Evolutionary conservation across 2,113 vertebrate species (phyloP), one percentile per base, ranked within the genome.

Genomic region (Hippocampus guttulatus): DNA sequence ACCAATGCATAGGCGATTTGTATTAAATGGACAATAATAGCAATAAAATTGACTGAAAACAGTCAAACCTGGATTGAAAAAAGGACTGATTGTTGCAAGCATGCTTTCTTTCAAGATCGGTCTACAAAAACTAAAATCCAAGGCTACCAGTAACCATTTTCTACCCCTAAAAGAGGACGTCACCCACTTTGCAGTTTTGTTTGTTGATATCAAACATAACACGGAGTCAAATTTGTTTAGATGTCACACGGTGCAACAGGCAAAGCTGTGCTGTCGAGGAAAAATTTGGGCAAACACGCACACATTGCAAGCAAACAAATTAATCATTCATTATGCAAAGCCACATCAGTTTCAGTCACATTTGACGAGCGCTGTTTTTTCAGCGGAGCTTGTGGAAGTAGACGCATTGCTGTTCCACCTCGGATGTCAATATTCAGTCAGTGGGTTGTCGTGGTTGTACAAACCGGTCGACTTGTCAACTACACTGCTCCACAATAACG

Each of bases 381-480:
- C 58, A 49, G 33, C 33, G 70, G 16, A 63, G 27, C 60, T 66
- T 1, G 8, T 67, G 51, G 27, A 71, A 58, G 21, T 67, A 27
- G 47, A 75, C n/a, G 62, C 66, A 69, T 65, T 51, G 66, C 40
- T 80, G 67, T 64, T 70, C 20, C 67, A 70, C 47, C 77, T 40
- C 71, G 80, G 80, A 76, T 84, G 84, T 79, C 76, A 38, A 63
- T 63, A 84, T 90, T 84, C 81, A 87, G 81, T 89, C 86, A 88
- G 74, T 64, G 66, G 64, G 65, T 20, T 30, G 33, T 70, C 73
- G 27, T 27, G 23, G 55, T 60, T 60, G 57, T 27, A 6, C 16
- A 51, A 16, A 51, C 16, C 18, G 7, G 16, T 51, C 49, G 49
- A 51, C 49, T 51, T 51, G 16, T 15, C 15, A 16, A 51, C 49